Base-by-base conservation (phyloP, 92 coral and sea anemone genomes). In the Zoanthus gigantus region DNA sequence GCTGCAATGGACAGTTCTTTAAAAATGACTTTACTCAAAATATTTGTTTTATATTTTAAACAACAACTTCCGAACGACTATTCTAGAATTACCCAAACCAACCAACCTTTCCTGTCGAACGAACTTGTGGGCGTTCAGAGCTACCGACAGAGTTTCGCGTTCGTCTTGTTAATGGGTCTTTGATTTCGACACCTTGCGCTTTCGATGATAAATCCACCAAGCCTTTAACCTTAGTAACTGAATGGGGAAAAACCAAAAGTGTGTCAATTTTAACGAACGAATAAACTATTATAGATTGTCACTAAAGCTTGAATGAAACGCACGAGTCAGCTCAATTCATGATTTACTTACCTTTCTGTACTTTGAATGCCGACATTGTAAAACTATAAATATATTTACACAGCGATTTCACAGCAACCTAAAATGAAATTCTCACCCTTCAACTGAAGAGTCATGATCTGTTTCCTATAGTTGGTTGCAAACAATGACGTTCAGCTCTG, bases 211-310 rank as follows among this genome's bases (percentile, higher is more conserved):
- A 86, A 80, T 89, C 98, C 77, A 98, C 83, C 78, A 93, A 95
- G 48, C 95, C 97, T 68, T 90, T 95, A 71, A 96, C 99, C 85
- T 96, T 96, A 37, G 98, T 89, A 48, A 96, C 99, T 96, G 75
- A 17, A 78, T 58, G 92, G 91, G n/a, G 61, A 83, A 82, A 79
- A 71, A 1, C 78, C 80, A 60, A 65, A 56, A 18, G 60, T 66
- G 18, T 45, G 23, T 67, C 85, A 68, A 66, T 60, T 66, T 81
- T 46, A 68, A 7, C 16, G 60, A 81, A 46, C 37, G 28, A 16
- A 65, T 74, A 81, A 47, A 34, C 69, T 23, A 34, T 66, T 47
- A 81, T 53, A 79, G 28, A 79, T 60, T 30, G 60, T 65, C 85
- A 81, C 85, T 46, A 46, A 53, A 18, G 47, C 75, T 73, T 71